Base-by-base conservation (phyloP, 2,797 vertebrate genomes). In the Gephyroberyx darwinii region DNA sequence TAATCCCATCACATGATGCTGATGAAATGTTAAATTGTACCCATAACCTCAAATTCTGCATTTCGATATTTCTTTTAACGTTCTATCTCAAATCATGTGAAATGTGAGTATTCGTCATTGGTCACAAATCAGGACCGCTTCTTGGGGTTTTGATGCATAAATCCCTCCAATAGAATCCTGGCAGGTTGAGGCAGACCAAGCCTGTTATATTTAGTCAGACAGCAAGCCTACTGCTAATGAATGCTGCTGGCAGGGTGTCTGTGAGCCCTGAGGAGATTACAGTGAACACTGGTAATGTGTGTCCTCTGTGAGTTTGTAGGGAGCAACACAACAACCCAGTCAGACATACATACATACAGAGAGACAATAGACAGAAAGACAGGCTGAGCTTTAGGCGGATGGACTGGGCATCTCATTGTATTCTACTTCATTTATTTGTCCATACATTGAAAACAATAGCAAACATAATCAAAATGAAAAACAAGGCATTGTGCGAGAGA, bases 161-260 rank as follows among this genome's bases (percentile, higher is more conserved):
- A 87, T 65, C 77, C 53, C 70, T 84, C 84, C 82, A 88, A 84
- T 76, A 77, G 72, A 84, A 84, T 74, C 77, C 73, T 88, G 89
- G 89, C 86, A 85, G 86, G 89, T 90, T 80, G 81, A 89, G 80
- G 86, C 88, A 87, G 84, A 82, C 67, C 73, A 64, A 75, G 90
- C 87, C 79, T 84, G 89, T 92, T 94, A 93, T 93, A 93, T 94
- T 93, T 93, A 93, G 91, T 89, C 83, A 77, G 86, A 90, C 91
- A 91, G 84, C 80, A 74, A 90, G 90, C 83, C 84, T 81, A 64
- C 88, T 86, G 90, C 86, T 94, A 93, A 93, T 94, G 92, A 94
- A 93, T 78, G 86, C 84, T 88, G 87, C 90, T 92, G 92, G 92
- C 92, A 92, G 89, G 82, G 88, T 90, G 91, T 88, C 87, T 86